Evolutionary conservation across 2,888 invertebrate species (phyloP).

Genomic region (Nymphalis urticae): DNA sequence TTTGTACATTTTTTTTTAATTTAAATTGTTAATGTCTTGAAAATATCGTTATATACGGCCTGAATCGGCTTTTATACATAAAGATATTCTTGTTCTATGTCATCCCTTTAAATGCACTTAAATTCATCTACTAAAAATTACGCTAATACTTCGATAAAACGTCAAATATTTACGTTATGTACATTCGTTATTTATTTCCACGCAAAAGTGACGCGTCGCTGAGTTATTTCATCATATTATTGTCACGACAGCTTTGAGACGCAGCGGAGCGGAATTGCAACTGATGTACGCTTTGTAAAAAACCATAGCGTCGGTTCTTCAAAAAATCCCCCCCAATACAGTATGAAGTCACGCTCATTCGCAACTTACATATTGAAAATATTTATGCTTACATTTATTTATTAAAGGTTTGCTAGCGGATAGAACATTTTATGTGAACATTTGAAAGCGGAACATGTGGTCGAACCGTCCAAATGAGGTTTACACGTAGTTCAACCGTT

Average conservation of each 20-base stretch:
- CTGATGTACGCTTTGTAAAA: conserved; percentile 27
- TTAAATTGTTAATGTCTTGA: too few species aligned
- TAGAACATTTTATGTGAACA: too few species aligned
- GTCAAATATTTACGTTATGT: conserved; percentile 8
- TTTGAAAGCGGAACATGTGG: too few species aligned
- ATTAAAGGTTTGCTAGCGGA: too few species aligned
- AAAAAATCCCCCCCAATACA: conserved; percentile 20
- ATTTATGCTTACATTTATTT: background rate
- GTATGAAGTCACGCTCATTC: conserved; percentile 9
- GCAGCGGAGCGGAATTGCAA: conserved; percentile 34
- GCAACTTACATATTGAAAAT: background rate
- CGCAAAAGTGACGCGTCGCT: conserved; percentile 23
- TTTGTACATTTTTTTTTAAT: too few species aligned
- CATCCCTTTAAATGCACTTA: background rate
- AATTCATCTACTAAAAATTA: background rate
- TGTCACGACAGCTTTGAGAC: conserved; percentile 36
- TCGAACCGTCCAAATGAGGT: too few species aligned
- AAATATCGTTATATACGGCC: too few species aligned
- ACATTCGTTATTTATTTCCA: conserved; percentile 18
- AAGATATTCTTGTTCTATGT: too few species aligned
- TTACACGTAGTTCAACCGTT: too few species aligned
- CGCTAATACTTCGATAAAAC: conserved; percentile 8
- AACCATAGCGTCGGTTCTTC: conserved; percentile 25
- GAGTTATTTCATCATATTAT: conserved; percentile 31
- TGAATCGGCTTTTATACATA: too few species aligned